phyloP scores from a whole-genome alignment of 2,797 vertebrate species.

The Merluccius polli region DNA sequence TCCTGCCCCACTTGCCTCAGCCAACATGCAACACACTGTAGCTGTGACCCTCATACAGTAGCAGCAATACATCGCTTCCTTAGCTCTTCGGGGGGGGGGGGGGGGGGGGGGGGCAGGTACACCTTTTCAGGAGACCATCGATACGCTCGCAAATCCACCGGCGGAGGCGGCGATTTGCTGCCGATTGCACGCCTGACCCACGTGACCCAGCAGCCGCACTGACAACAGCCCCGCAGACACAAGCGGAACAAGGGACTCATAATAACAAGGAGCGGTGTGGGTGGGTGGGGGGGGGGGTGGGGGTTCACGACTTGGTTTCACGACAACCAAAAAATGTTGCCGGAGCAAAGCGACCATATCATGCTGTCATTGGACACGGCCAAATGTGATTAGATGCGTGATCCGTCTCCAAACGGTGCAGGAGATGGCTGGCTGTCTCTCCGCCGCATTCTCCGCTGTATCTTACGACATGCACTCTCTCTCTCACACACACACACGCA shows the following conservation, averaged over 20 bases:
- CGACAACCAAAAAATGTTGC: not conserved
- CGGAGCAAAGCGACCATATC: conserved; percentile 4
- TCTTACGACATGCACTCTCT: too few species aligned
- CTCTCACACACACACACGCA: not conserved
- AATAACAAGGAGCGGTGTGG: conserved; percentile 56
- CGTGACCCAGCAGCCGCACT: conserved; percentile 77
- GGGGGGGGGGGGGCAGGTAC: not conserved
- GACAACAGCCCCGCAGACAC: conserved; percentile 73
- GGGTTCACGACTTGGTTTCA: not conserved
- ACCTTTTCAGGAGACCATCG: conserved; percentile 27
- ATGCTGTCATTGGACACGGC: conserved; percentile 64
- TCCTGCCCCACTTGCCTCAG: too few species aligned
- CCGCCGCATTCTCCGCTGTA: too few species aligned
- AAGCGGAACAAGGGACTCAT: conserved; percentile 67
- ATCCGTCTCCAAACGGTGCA: not conserved
- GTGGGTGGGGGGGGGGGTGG: too few species aligned
- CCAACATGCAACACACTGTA: too few species aligned
- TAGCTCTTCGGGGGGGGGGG: too few species aligned
- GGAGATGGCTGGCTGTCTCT: conserved; percentile 2
- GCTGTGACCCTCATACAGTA: not conserved
- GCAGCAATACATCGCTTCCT: too few species aligned
- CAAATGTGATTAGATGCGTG: conserved; percentile 48
- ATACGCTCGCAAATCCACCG: conserved; percentile 59
- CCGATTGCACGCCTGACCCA: conserved; percentile 76
- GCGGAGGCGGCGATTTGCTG: conserved; percentile 76